Base-by-base conservation (phyloP, 2,888 invertebrate species). In the Agonum fuliginosum region DNA sequence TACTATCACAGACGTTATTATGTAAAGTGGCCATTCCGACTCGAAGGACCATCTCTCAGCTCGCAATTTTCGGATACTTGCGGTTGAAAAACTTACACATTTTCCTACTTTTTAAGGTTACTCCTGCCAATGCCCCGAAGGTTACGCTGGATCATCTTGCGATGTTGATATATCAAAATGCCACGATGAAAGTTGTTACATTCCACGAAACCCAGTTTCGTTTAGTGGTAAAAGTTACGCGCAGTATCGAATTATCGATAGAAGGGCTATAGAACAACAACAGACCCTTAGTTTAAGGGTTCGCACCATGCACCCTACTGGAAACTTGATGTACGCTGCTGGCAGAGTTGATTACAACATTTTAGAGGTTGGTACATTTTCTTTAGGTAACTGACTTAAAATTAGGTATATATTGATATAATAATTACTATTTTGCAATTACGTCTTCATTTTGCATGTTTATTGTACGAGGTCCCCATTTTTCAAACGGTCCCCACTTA, bases 271-370 rank as follows among this genome's bases (percentile, higher is more conserved):
- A 51, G 97, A 96, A 85, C 93, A 95, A 84, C 93, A 94, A 83
- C 89, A 98, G 80, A 91, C 91, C 80, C 87, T 97, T 75, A 92
- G 94, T 67, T 86, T 98, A 82, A 90, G 95, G 80, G 90, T 98
- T 80, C 90, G 96, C 81, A 97, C 97, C 12, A 90, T 94, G 79
- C 92, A 95, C 86, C 91, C 92, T 24, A 93, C 95, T 27, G 97
- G 97, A 62, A 94, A 94, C 82, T 87, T 98, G 46, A 92, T 97
- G 91, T 94, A 93, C 85, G 94, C 94, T 3, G 91, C 93, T 70
- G 98, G 97, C 0, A 93, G 93, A 83, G 91, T 95, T 54, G 98
- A 98, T 86, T 97, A 95, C 86, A 96, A 95, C 82, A 91, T 95
- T 80, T 88, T 98, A 76, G 97, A 98, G 90, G 91, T 93, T 83